Conservation (phyloP, 2,888 invertebrate species). For the Agrochola macilenta region DNA sequence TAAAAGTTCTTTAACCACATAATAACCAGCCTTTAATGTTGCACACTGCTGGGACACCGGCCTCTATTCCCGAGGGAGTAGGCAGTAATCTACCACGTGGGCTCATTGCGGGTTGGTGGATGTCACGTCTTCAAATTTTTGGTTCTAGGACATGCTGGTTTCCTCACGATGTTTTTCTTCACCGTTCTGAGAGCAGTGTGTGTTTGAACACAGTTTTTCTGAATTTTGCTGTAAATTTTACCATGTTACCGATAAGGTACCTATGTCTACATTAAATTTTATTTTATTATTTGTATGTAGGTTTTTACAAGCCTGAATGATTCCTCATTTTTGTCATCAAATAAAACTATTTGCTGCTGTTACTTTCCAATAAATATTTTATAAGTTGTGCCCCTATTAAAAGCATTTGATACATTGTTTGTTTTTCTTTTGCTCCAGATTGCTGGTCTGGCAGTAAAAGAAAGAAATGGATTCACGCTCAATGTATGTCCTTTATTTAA, state of each 20-base stretch:
- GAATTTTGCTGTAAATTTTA: not conserved
- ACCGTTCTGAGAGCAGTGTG: no score
- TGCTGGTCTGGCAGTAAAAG: slow-evolving; percentile 62
- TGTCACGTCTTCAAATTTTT: no score
- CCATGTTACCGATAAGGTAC: no score
- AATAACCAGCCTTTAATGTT: no score
- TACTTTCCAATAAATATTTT: not conserved
- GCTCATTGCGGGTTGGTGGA: no score
- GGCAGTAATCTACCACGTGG: no score
- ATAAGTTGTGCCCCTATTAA: not conserved
- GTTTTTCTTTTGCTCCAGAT: slow-evolving; percentile 63
- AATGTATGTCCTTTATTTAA: slow-evolving; percentile 53
- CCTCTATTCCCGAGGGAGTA: no score
- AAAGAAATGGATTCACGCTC: slow-evolving; percentile 61
- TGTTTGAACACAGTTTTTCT: not conserved
- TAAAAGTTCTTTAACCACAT: no score
- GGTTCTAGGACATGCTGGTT: no score
- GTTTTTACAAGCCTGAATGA: not conserved
- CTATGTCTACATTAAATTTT: not conserved
- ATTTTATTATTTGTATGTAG: not conserved
- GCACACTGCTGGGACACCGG: no score
- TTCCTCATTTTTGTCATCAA: not conserved
- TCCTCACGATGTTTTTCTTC: no score
- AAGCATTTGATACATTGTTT: slow-evolving; percentile 45
- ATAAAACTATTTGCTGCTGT: not conserved